These are phyloP conservation scores for Ptyas mucosa DNA, from an alignment of 2,113 vertebrate genomes.

Conservation along the genomic window DNA sequence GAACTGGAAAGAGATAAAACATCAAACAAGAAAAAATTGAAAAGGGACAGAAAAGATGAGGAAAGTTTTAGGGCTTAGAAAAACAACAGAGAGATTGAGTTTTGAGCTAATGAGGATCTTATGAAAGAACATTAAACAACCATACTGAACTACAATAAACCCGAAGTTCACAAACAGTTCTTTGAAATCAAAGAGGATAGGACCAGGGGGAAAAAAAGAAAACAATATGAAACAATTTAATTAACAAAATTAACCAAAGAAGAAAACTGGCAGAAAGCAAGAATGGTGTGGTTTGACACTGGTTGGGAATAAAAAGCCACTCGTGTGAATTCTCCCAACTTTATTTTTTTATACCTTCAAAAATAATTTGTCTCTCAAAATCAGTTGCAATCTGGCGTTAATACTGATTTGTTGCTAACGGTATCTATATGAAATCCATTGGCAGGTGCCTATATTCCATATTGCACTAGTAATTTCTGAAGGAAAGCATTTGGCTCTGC, in stretches of 20 bases:
- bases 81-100: conserved; percentile 21
- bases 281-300: conserved; percentile 26
- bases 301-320: conserved; percentile 23
- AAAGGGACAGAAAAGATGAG: conserved; percentile 15
- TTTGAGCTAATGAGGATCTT: neutral
- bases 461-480: neutral
- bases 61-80: conserved; percentile 25
- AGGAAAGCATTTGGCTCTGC: neutral
- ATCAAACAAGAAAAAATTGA: neutral
- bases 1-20: neutral
- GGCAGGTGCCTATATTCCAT: neutral
- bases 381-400: neutral
- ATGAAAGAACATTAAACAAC: conserved; percentile 31
- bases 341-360: neutral
- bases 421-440: neutral
- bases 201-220: neutral
- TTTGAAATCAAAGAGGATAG: conserved; percentile 31
- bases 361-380: neutral
- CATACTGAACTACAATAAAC: conserved; percentile 40
- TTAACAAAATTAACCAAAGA: conserved; percentile 26
- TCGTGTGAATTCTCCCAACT: neutral
- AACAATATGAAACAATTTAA: neutral
- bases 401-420: neutral
- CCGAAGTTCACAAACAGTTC: conserved; percentile 28
- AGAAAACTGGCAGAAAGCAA: neutral